A percentile compares a stretch with the other conserved stretches of the same genome.
phyloP scores from a whole-genome alignment of 2,113 vertebrate genomes.

The Connochaetes taurinus region DNA sequence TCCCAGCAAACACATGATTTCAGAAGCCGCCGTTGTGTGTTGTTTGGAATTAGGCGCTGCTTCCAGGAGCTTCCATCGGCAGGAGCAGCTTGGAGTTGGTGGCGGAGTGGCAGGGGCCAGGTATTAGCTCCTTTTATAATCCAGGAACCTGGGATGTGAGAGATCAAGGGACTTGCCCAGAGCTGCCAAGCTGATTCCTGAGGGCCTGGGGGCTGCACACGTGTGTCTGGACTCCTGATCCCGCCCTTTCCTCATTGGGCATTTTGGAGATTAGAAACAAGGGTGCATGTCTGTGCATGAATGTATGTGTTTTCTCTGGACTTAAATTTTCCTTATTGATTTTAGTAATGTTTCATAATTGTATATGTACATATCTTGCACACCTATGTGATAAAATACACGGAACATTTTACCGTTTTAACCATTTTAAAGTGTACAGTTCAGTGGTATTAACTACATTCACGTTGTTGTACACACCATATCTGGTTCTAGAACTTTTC shows the following conservation, averaged over 20 bases:
- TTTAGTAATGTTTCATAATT: not conserved
- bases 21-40: not conserved
- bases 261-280: not conserved
- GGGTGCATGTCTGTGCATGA: no score
- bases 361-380: not conserved
- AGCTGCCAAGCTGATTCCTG: not conserved
- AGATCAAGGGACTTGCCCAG: not conserved
- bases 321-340: not conserved
- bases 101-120: no score
- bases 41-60: not conserved
- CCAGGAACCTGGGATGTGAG: fast-evolving
- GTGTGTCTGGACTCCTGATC: not conserved
- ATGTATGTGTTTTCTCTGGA: no score
- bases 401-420: not conserved
- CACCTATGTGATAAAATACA: not conserved
- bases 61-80: not conserved
- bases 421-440: fast-evolving
- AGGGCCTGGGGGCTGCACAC: not conserved
- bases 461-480: fast-evolving
- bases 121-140: fast-evolving
- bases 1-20: not conserved
- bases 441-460: fast-evolving
- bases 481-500: not conserved
- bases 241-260: not conserved
- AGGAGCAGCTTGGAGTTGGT: not conserved